Conservation (phyloP, 1,140 invertebrate genomes). For the Trachymyrmex cornetzi region DNA sequence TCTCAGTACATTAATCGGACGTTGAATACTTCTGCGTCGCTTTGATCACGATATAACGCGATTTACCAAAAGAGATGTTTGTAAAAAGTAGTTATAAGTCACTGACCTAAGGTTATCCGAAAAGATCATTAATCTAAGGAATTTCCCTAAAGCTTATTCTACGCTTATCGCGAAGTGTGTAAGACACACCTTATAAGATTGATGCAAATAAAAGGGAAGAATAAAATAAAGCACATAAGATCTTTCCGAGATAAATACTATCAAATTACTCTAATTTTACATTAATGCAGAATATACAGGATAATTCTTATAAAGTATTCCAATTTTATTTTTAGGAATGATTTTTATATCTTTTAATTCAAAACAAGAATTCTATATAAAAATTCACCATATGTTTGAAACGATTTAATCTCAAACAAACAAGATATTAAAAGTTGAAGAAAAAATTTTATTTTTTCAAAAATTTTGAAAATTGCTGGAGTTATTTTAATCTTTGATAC, state of each 20-base stretch:
- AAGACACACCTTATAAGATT: not conserved
- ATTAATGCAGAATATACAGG: not conserved
- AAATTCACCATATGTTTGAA: too few relatives aligned
- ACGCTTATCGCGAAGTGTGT: constrained; percentile 41
- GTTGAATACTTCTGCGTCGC: not conserved
- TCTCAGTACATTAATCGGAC: constrained; percentile 28
- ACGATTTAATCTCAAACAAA: too few relatives aligned
- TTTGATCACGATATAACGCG: too few relatives aligned
- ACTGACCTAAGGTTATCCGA: constrained; percentile 62
- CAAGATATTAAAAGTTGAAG: too few relatives aligned
- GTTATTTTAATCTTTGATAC: too few relatives aligned
- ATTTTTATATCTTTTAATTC: too few relatives aligned
- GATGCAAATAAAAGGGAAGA: not conserved
- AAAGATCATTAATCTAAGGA: constrained; percentile 64
- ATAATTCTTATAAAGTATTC: too few relatives aligned
- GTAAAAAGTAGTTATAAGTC: not conserved
- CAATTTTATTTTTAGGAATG: too few relatives aligned
- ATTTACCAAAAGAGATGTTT: not conserved
- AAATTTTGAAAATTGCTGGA: too few relatives aligned
- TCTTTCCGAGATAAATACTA: not conserved
- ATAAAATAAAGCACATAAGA: not conserved
- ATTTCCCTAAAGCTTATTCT: constrained; percentile 41
- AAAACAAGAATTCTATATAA: too few relatives aligned
- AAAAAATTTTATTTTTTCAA: too few relatives aligned
- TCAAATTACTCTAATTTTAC: not conserved